Evolutionary conservation across 2,888 invertebrate genomes (phyloP).

Genomic region (Eupithecia abbreviata): DNA sequence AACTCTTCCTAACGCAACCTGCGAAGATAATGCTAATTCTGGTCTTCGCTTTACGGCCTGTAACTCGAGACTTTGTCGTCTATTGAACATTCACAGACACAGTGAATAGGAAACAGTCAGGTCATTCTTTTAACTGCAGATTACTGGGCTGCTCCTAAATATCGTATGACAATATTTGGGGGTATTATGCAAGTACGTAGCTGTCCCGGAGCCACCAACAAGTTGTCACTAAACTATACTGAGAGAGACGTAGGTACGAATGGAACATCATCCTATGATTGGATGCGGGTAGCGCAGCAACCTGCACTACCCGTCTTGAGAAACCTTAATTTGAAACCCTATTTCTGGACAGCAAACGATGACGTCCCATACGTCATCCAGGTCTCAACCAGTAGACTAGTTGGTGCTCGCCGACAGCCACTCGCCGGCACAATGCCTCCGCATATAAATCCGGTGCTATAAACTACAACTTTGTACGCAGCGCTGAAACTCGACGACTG

Average conservation of each 20-base stretch:
- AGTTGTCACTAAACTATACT: too few relatives aligned
- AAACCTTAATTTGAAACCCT: neutral
- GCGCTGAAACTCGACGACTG: slow-evolving; percentile 20
- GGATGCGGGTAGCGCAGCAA: too few relatives aligned
- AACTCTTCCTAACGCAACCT: neutral
- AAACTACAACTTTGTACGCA: slow-evolving; percentile 32
- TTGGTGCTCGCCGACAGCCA: slow-evolving; percentile 2
- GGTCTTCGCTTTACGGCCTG: slow-evolving; percentile 20
- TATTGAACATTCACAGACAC: slow-evolving; percentile 14
- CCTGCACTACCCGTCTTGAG: too few relatives aligned
- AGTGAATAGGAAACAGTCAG: neutral
- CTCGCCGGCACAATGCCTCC: slow-evolving; percentile 9
- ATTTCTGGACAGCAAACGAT: neutral
- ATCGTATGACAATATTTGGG: neutral
- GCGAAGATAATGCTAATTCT: slow-evolving; percentile 27
- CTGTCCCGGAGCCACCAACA: too few relatives aligned
- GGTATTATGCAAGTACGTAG: too few relatives aligned
- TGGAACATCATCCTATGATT: too few relatives aligned
- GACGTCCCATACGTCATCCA: too few relatives aligned
- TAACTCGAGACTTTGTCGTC: slow-evolving; percentile 17
- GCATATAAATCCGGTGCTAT: slow-evolving; percentile 30
- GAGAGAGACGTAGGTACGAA: too few relatives aligned
- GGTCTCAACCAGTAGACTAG: neutral
- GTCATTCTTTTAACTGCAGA: neutral
- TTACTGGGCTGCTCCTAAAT: neutral